Percentiles rank a stretch among this genome's conserved stretches.
phyloP scores from a whole-genome alignment of 2,113 vertebrate species.

The Grus americana region DNA sequence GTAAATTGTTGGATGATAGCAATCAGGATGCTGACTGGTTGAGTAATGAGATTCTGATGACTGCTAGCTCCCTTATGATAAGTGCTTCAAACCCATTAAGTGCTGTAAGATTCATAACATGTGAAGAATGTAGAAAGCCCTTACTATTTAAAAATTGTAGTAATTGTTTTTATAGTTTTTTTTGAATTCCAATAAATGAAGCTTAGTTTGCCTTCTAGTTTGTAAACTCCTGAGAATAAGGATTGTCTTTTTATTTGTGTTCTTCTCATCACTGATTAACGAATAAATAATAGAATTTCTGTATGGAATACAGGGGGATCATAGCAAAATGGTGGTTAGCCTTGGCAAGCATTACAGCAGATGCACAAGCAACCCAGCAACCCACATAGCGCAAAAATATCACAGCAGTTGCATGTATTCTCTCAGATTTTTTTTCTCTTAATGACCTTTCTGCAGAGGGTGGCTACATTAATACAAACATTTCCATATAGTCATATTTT shows the following conservation, averaged over 20 bases:
- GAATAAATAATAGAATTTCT: not conserved
- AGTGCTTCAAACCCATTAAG: not conserved
- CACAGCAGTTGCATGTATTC: not conserved
- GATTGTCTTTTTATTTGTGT: not conserved
- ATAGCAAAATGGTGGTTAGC: not conserved
- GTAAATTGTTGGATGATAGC: conserved; percentile 31
- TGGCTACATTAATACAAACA: not conserved
- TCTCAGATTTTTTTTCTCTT: not conserved
- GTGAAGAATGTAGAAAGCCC: not conserved
- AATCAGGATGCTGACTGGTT: conserved; percentile 11
- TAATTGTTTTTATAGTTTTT: not conserved
- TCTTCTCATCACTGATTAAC: not conserved
- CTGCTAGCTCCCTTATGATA: not conserved
- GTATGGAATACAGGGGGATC: not conserved
- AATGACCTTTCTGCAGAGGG: not conserved
- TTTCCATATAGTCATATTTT: not conserved
- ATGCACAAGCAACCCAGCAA: not conserved
- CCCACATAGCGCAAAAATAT: not conserved
- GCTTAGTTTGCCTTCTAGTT: not conserved
- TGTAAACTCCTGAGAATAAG: not conserved
- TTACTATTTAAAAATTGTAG: not conserved
- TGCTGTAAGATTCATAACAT: not conserved
- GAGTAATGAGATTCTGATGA: conserved; percentile 47
- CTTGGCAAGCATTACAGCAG: not conserved
- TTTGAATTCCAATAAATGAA: not conserved